Conservation (phyloP, 92 coral and sea anemone genomes). For the Epizoanthus stellaris region DNA sequence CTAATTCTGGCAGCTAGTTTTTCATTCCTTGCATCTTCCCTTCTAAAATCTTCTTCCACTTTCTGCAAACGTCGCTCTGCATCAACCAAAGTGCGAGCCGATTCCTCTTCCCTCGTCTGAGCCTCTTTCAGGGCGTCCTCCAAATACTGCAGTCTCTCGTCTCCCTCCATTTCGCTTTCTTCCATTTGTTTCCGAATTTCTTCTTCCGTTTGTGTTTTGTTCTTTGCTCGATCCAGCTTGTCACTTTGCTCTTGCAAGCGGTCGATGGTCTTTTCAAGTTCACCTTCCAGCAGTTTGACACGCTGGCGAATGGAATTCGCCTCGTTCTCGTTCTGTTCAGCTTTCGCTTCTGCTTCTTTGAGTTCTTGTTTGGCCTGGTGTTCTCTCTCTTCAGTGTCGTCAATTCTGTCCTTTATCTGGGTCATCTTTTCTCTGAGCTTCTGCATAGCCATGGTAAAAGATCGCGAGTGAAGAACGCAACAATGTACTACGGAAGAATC, state of each 20-base stretch:
- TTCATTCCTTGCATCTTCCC: conserved; percentile 56
- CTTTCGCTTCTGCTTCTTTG: conserved; percentile 64
- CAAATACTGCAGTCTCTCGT: conserved; percentile 69
- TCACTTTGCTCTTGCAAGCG: conserved; percentile 62
- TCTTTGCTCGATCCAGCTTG: conserved; percentile 36
- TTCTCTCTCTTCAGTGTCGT: conserved; percentile 81
- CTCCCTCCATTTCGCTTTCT: conserved; percentile 84
- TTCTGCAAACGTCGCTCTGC: conserved; percentile 73
- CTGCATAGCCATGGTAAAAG: conserved; percentile 55
- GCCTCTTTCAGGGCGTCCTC: conserved; percentile 72
- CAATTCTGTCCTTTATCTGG: conserved; percentile 70
- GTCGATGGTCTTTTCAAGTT: conserved; percentile 55
- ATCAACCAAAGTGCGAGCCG: conserved; percentile 60
- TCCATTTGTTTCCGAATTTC: conserved; percentile 75
- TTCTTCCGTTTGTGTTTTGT: conserved; percentile 73
- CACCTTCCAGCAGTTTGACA: conserved; percentile 52
- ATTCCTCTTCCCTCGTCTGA: conserved; percentile 59
- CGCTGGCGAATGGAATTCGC: conserved; percentile 75
- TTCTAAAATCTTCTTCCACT: conserved; percentile 63
- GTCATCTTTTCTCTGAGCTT: conserved; percentile 73
- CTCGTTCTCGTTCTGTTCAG: conserved; percentile 56
- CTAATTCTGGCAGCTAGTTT: neutral
- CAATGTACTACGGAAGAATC: neutral
- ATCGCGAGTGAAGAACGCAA: neutral
- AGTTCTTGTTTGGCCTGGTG: conserved; percentile 52